Conservation (phyloP, 2,113 vertebrate genomes). For the Xenopus tropicalis region UCB_Xtro_10.0 CM004447.2:18833001-18833500, state of each 20-base stretch:
- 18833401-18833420: too few species aligned
- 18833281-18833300: background rate
- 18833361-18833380: too few species aligned
- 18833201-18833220: constrained; percentile 15
- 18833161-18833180: constrained; percentile 16
- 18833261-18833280: constrained; percentile 28
- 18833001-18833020: background rate
- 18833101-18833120: background rate
- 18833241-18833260: constrained; percentile 20
- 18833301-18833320: too few species aligned
- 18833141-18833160: constrained; percentile 7
- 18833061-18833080: background rate
- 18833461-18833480: too few species aligned
- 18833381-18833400: too few species aligned
- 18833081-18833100: constrained; percentile 4
- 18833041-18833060: constrained; percentile 13
- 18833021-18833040: constrained; percentile 18
- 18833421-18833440: too few species aligned
- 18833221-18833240: background rate
- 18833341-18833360: too few species aligned
- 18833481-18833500: too few species aligned
- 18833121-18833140: constrained; percentile 19
- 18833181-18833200: constrained; percentile 22
- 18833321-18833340: too few species aligned
- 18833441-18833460: too few species aligned